phyloP scores from a whole-genome alignment of 2,113 vertebrate genomes.

The Oncorhynchus keta region DNA sequence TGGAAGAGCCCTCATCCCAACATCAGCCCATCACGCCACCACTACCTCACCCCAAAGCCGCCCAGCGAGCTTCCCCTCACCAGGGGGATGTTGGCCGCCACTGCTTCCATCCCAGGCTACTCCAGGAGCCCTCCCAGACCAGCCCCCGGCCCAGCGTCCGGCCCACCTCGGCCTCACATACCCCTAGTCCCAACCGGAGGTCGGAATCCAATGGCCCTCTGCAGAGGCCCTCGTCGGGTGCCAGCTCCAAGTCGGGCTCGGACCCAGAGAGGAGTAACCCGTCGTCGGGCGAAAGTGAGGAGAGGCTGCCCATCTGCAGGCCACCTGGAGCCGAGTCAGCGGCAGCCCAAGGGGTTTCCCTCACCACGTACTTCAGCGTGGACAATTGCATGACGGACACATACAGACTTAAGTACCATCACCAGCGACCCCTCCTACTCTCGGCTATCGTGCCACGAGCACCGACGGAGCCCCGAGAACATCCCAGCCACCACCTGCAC shows the following conservation, averaged over 20 bases:
- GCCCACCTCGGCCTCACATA: conserved; percentile 27
- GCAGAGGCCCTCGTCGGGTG: conserved; percentile 48
- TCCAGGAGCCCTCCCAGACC: conserved; percentile 65
- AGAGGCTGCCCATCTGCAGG: conserved; percentile 52
- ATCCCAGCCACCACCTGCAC: conserved; percentile 53
- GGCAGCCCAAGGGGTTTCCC: conserved; percentile 77
- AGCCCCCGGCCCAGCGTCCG: conserved; percentile 49
- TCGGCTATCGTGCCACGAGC: conserved; percentile 72
- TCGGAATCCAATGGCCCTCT: conserved; percentile 54
- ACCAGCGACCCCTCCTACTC: conserved; percentile 87
- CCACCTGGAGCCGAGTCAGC: conserved; percentile 18
- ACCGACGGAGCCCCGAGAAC: conserved; percentile 52
- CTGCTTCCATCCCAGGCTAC: conserved; percentile 65
- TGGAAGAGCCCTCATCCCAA: conserved; percentile 35
- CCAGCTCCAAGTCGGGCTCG: conserved; percentile 69
- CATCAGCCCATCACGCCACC: conserved; percentile 66
- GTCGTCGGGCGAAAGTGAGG: conserved; percentile 60
- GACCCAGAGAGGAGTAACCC: conserved; percentile 70
- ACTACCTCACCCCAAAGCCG: conserved; percentile 80
- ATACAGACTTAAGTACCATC: conserved; percentile 93
- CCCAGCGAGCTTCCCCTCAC: conserved; percentile 41
- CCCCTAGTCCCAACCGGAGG: conserved; percentile 55
- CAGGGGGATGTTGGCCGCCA: conserved; percentile 51
- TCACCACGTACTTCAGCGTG: conserved; percentile 95
- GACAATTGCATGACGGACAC: conserved; percentile 98